Evolutionary conservation across 2,113 vertebrate species (phyloP), one percentile per base, ranked within the genome.

Genomic region (Brienomyrus brachyistius): DNA sequence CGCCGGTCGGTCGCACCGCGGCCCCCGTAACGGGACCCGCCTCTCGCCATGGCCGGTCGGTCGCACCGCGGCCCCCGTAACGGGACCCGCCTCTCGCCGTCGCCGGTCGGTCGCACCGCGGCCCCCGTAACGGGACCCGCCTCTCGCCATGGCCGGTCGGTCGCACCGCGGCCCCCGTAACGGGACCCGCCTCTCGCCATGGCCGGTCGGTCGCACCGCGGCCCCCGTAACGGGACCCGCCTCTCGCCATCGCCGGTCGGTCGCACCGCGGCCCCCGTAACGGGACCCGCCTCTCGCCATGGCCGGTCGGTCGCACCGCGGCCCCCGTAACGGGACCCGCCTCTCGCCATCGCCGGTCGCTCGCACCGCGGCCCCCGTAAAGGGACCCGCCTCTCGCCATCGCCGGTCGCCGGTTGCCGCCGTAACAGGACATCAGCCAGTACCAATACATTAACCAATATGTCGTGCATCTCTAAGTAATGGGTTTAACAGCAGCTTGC

Each of bases 141-240:
- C 56, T 66, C 23, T 62, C 23, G 23, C 59, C 59, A n/a, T 27
- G 23, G 23, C 59, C 8, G 8, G 23, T 8, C 23, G 23, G 59
- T 27, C 59, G 0, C 8, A 0, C 8, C 1, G 6, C 10, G 23
- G 7, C 23, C 8, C 59, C 59, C 3, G 1, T 66, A 27, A 11
- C 3, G n/a, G 1, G 59, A 27, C 59, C 2, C n/a, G n/a, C 59
- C 59, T 66, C 8, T 66, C 23, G 59, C n/a, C n/a, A 66, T 27
- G n/a, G 9, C n/a, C 0, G 70, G 70, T 31, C 9, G 0, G 27
- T 40, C 31, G 0, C 5, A 0, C 0, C 4, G 1, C 1, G 0
- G 2, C 56, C 23, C 56, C 56, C 1, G 10, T 31, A 66, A 31
- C 0, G 10, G 62, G 23, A 10, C 7, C 8, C 2, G 59, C 59